Conservation (phyloP, 2,113 vertebrate genomes). For the Anguilla rostrata region DNA sequence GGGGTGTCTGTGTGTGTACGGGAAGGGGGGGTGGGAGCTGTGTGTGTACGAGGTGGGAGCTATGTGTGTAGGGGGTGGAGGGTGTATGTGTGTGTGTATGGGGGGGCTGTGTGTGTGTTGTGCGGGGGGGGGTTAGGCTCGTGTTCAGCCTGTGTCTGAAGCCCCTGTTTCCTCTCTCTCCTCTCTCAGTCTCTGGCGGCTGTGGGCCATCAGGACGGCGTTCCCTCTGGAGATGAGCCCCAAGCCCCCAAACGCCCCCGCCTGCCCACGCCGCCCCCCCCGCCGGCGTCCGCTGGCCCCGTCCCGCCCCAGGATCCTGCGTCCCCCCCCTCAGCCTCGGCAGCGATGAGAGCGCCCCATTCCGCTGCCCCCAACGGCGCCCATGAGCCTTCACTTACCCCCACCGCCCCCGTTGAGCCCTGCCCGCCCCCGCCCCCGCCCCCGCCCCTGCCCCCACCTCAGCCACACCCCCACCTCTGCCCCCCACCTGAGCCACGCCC, state of each 20-base stretch:
- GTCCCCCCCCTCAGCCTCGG: conserved; percentile 43
- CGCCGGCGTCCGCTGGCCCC: conserved; percentile 31
- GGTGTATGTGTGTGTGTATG: too few relatives aligned
- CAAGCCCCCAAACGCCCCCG: conserved; percentile 84
- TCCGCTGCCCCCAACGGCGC: not conserved
- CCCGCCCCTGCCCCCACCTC: conserved; percentile 28
- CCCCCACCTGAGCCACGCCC: not conserved
- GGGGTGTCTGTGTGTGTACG: too few relatives aligned
- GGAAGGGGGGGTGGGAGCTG: too few relatives aligned
- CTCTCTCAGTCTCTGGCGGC: conserved; percentile 73
- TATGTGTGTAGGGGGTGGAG: too few relatives aligned
- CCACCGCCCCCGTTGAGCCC: conserved; percentile 23
- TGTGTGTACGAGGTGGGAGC: too few relatives aligned
- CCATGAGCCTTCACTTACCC: not conserved
- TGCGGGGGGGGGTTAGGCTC: too few relatives aligned
- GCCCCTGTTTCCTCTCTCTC: not conserved
- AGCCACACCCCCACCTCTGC: conserved; percentile 43
- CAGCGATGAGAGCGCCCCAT: not conserved
- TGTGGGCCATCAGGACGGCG: conserved; percentile 62
- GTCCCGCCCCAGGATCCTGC: not conserved
- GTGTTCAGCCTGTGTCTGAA: not conserved
- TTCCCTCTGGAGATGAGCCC: conserved; percentile 68
- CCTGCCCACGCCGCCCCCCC: conserved; percentile 57
- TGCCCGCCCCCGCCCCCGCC: conserved; percentile 44
- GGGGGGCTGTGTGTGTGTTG: too few relatives aligned